These are phyloP conservation scores for Lathamus discolor DNA, from an alignment of 2,113 vertebrate species.

Conservation along the genomic window DNA sequence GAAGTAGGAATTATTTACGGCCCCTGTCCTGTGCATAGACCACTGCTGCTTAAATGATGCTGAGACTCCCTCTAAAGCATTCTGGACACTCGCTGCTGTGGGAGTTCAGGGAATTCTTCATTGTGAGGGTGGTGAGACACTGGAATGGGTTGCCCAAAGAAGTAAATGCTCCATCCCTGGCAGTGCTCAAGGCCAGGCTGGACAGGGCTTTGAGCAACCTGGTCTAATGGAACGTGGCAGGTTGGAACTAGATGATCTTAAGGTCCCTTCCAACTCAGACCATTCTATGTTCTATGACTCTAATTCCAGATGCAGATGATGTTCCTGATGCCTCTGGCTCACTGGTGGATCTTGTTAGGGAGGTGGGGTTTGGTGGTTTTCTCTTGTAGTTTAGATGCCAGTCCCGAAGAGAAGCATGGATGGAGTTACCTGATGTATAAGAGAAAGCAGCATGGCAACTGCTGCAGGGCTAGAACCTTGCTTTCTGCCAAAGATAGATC, in stretches of 20 bases:
- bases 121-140: too few species aligned
- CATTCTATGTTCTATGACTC: too few species aligned
- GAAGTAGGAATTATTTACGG: not conserved
- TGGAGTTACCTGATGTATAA: not conserved
- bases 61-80: not conserved
- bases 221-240: too few species aligned
- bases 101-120: not conserved
- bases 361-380: not conserved
- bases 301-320: not conserved
- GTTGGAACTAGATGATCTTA: too few species aligned
- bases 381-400: not conserved
- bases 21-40: not conserved
- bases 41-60: not conserved
- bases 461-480: not conserved
- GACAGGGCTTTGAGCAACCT: too few species aligned
- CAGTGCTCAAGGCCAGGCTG: too few species aligned
- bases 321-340: not conserved
- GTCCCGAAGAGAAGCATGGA: not conserved
- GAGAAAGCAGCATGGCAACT: not conserved
- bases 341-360: rapidly evolving
- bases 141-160: too few species aligned
- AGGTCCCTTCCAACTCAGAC: too few species aligned
- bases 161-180: too few species aligned
- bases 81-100: not conserved
- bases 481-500: not conserved